Percentiles rank a stretch among this genome's conserved stretches.
These are phyloP conservation scores for Rhynchopsitta pachyrhyncha DNA, from an alignment of 2,113 vertebrate genomes.

Conservation along the genomic window DNA sequence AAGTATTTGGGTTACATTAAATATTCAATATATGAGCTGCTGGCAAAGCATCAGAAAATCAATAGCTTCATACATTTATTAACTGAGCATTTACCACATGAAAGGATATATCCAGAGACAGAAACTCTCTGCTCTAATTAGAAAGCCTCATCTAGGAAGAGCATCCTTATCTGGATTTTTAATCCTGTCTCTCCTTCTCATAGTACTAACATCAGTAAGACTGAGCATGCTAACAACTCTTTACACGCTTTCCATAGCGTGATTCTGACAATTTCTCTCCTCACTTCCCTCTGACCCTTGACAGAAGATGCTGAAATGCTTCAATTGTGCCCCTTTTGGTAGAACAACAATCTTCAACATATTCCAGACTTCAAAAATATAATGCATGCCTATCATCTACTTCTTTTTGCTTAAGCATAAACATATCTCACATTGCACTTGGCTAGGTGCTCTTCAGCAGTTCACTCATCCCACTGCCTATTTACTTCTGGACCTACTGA, in stretches of 20 bases:
- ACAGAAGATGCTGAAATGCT: background rate
- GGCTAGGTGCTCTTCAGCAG: background rate
- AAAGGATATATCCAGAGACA: slow-evolving; percentile 21
- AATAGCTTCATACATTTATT: slow-evolving; percentile 35
- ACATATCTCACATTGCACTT: background rate
- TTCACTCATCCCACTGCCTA: fast-evolving
- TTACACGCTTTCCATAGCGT: background rate
- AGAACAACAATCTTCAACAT: background rate
- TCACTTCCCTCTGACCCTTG: background rate
- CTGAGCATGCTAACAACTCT: fast-evolving
- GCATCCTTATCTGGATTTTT: background rate
- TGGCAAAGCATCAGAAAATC: slow-evolving; percentile 48
- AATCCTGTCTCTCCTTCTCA: background rate
- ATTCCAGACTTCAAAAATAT: background rate
- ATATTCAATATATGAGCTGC: slow-evolving; percentile 24
- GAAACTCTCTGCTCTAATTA: slow-evolving; percentile 11
- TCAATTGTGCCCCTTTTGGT: background rate
- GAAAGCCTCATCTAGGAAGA: background rate
- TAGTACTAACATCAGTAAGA: background rate
- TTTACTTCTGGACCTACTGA: background rate
- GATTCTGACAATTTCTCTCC: background rate
- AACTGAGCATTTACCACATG: slow-evolving; percentile 37
- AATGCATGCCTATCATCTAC: fast-evolving
- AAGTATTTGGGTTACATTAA: slow-evolving; percentile 56
- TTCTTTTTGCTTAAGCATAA: background rate